phyloP scores from a whole-genome alignment of 2,888 invertebrate species.

The Alloscopus bannaensis region DNA sequence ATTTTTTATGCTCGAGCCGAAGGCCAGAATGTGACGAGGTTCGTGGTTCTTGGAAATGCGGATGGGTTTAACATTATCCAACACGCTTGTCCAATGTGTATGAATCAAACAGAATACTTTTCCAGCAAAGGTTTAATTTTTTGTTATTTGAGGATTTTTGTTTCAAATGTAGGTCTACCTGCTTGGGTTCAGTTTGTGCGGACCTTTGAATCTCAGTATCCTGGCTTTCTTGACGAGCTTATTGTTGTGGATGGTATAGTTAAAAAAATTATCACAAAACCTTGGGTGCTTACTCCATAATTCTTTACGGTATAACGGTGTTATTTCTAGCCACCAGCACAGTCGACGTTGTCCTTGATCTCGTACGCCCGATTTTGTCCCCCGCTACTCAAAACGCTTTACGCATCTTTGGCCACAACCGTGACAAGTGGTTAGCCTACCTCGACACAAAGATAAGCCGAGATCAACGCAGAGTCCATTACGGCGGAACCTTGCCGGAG shows the following conservation, averaged over 20 bases:
- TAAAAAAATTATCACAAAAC: too few relatives aligned
- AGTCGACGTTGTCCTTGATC: constrained; percentile 41
- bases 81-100: constrained; percentile 45
- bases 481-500: constrained; percentile 38
- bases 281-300: too few relatives aligned
- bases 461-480: constrained; percentile 21
- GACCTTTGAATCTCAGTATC: constrained; percentile 49
- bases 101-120: too few relatives aligned
- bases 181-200: constrained; percentile 46
- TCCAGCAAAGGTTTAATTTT: background rate
- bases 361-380: constrained; percentile 39
- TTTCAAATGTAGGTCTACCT: constrained; percentile 39
- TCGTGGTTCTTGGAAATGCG: constrained; percentile 45
- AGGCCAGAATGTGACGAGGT: constrained; percentile 39
- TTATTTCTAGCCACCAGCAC: constrained; percentile 39
- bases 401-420: constrained; percentile 29
- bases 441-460: constrained; percentile 35
- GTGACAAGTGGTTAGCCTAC: constrained; percentile 44
- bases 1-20: constrained; percentile 28
- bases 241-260: constrained; percentile 40
- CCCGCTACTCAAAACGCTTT: constrained; percentile 31
- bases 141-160: background rate
- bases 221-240: constrained; percentile 40
- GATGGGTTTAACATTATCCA: constrained; percentile 52
- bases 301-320: too few relatives aligned